Evolutionary conservation across 2,888 invertebrate genomes (phyloP), one percentile per base, ranked within the genome.

Genomic region (Mesorhabditis belari): DNA sequence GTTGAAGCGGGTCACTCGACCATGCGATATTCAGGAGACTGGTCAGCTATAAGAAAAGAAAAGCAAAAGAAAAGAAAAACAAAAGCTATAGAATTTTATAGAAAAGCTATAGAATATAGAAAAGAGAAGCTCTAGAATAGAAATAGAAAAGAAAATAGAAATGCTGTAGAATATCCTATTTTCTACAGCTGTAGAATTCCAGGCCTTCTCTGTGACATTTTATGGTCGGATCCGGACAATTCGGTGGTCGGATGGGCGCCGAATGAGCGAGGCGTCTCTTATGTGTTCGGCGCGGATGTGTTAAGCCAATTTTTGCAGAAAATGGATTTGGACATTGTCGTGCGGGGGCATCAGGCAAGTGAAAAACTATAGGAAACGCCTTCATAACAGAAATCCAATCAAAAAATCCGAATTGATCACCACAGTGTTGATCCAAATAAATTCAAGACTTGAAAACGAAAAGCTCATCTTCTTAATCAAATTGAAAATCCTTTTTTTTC

Each of bases 321-420:
- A 61, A 73, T 77, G 76, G 79, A 79, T 61, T 65, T 79, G 60
- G 79, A 79, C 64, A 74, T 79, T 50, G 77, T 79, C 19, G 79
- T 79, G 21, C 58, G 72, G 49, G 78, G 75, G 4, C 78, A 78
- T 64, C 78, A 78, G 62, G 76, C 75, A 19, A 54, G 54, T 27
- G n/a, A 24, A 4, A 2, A 53, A 9, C 17, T 27, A 19, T 21
- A 9, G 51, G 21, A 51, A 51, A 51, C 6, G n/a, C n/a, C 17
- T 17, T 9, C 17, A 51, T 17, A 19, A 19, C 12, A 51, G 21
- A 60, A 61, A 49, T n/a, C 25, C 6, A 6, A 26, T 17, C 4
- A 19, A 23, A 57, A 2, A 52, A 25, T 28, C 25, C 56, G 4
- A 5, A 58, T 5, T n/a, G 54, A 63, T n/a, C 25, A 65, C 21